Base-by-base conservation (phyloP, 2,888 invertebrate genomes). In the Tiphia femorata region DNA sequence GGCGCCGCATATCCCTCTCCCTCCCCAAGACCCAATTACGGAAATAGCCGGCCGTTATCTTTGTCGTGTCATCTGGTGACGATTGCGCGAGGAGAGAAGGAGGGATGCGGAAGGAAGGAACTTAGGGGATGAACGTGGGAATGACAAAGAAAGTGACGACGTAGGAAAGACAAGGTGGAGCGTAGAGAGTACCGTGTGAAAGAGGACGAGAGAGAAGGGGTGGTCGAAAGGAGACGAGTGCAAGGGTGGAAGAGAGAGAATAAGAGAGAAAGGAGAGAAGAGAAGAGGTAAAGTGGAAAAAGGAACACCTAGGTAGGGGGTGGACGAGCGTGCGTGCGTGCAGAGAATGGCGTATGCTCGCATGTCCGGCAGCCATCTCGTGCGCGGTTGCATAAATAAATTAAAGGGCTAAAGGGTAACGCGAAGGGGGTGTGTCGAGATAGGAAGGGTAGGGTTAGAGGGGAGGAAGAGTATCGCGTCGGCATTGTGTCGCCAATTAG, bases 41-140 rank as follows among this genome's bases (percentile, higher is more conserved):
- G 52, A 50, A 70, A 67, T 57, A 58, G 60, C 53, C 30, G 38
- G 7, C 25, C 19, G 51, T 62, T 62, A 62, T 72, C 61, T 50
- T 37, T 21, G 25, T 12, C 16, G 49, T 60, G 17, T 23, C 46
- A 63, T 69, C 62, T 51, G 33, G 12, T 21, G 21, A 41, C 48
- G 56, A 63, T 73, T 64, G 52, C 62, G 29, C 25, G 27, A 17
- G 44, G 23, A 50, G 42, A 29, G 37, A 33, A 23, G 8, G 16
- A 8, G 5, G 43, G 37, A 16, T 8, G 30, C n/a, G n/a, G 14
- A 12, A 6, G 4, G 17, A 8, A 27, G 3, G 17, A 42, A 23
- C 42, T 1, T 12, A 40, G 2, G 20, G 20, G 0, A 12, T 17
- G 19, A 12, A 20, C 20, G 10, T 17, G 16, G 19, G 8, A 37